Evolutionary conservation across 2,113 vertebrate species (phyloP), one percentile per base, ranked within the genome.

Genomic region (Ceyx margarethae): DNA sequence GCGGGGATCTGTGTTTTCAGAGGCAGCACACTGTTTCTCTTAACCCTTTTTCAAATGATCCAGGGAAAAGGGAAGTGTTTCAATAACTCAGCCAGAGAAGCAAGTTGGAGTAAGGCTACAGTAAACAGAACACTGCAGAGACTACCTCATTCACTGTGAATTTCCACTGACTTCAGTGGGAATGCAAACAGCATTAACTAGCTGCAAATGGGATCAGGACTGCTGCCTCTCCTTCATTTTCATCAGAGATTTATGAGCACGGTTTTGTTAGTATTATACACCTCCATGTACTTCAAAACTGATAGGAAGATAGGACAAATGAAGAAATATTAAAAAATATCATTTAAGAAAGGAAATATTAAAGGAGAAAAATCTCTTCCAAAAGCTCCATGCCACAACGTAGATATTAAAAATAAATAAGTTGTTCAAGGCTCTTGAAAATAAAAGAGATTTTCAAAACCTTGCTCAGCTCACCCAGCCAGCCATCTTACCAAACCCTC

Each of bases 391-490:
- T 22, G 6, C 23, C 51, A 61, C 0, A 3, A 67, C 43, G 18
- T 25, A 53, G 9, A 31, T 65, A 25, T 29, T 23, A 22, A 80
- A 51, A 48, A 29, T 1, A 62, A 3, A 0, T 46, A 46, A 50
- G 48, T 43, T 48, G 65, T 40, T 53, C 11, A 35, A 51, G 9
- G 42, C 3, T 89, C 48, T 77, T 37, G n/a, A 68, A 56, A 62
- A 77, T 17, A 65, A 60, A 74, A 23, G 9, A 54, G 26, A 54
- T 68, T 89, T 68, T 22, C 16, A 69, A 56, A 75, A 54, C n/a
- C 12, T n/a, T 1, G 0, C n/a, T 61, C 15, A 28, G 35, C 22
- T 35, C 0, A 0, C 43, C 75, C 19, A 85, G 19, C 2, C 90
- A 81, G 35, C 22, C 62, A 57, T 61, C 71, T 79, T 65, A 54